A percentile compares a stretch with the other conserved stretches of the same genome.
These are phyloP conservation scores for Dreissena rostriformis DNA, from an alignment of 1,140 invertebrate genomes.

Conservation along the genomic window DNA sequence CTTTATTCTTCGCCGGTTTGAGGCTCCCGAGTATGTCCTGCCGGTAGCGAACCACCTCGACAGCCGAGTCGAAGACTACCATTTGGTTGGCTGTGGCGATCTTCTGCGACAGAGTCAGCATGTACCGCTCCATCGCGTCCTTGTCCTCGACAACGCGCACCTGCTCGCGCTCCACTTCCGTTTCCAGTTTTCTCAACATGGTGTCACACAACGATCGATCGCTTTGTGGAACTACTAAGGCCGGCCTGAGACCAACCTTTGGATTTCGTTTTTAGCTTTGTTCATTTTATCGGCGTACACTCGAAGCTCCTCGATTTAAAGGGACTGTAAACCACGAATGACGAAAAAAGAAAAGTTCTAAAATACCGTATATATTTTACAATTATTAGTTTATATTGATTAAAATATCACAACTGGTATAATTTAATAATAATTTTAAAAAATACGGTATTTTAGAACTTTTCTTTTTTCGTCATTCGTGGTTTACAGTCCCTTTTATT, in stretches of 20 bases:
- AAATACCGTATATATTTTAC: too few relatives aligned
- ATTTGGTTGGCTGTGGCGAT: constrained; percentile 60
- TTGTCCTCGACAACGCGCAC: constrained; percentile 49
- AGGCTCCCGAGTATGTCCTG: constrained; percentile 26
- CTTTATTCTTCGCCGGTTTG: constrained; percentile 41
- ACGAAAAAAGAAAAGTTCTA: too few relatives aligned
- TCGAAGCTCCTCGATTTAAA: constrained; percentile 54
- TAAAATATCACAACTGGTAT: too few relatives aligned
- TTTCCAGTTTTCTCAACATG: constrained; percentile 47
- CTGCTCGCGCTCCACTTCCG: constrained; percentile 46
- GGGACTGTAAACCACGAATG: too few relatives aligned
- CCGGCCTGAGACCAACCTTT: constrained; percentile 34
- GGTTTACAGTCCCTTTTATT: too few relatives aligned
- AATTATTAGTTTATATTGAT: too few relatives aligned
- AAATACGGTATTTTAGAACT: too few relatives aligned
- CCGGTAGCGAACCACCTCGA: constrained; percentile 48
- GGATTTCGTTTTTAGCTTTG: constrained; percentile 41
- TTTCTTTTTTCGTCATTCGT: too few relatives aligned
- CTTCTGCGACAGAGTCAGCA: constrained; percentile 46
- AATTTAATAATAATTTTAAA: too few relatives aligned
- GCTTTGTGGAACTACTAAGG: constrained; percentile 52
- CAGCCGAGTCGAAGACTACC: constrained; percentile 60
- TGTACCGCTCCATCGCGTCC: constrained; percentile 47
- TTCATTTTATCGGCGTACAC: constrained; percentile 41
- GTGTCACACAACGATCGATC: constrained; percentile 53